A percentile compares a stretch with the other conserved stretches of the same genome.
Evolutionary conservation across 2,888 invertebrate species (phyloP).

Genomic region (Pandemis corylana): DNA sequence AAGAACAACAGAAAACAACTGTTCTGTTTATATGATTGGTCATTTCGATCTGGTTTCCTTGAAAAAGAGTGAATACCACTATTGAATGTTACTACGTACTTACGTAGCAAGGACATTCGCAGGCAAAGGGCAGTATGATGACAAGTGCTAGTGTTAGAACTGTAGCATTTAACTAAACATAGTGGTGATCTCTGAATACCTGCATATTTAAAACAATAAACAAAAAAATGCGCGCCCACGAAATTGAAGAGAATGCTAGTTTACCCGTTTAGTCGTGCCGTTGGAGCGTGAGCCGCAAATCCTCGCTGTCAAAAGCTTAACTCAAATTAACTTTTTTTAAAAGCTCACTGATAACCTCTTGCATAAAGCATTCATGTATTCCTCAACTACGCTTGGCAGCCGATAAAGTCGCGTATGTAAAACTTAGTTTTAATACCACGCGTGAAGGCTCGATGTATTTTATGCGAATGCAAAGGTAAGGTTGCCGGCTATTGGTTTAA

Average conservation of each 20-base stretch:
- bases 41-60: background rate
- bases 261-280: background rate
- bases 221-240: background rate
- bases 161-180: too few relatives aligned
- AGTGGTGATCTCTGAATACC: too few relatives aligned
- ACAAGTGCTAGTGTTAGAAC: too few relatives aligned
- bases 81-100: too few relatives aligned
- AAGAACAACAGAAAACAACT: too few relatives aligned
- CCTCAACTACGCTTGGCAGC: conserved; percentile 1
- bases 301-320: conserved; percentile 16
- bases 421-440: conserved; percentile 27
- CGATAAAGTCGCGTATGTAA: conserved; percentile 23
- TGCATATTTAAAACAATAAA: background rate
- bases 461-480: conserved; percentile 22
- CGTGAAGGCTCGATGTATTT: conserved; percentile 20
- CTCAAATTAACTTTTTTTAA: conserved; percentile 17
- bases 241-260: background rate
- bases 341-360: conserved; percentile 15
- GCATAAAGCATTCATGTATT: conserved; percentile 20
- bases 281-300: conserved; percentile 1
- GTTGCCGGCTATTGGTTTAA: conserved; percentile 28
- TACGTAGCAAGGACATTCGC: too few relatives aligned
- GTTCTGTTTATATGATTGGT: too few relatives aligned
- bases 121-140: too few relatives aligned
- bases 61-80: background rate